A percentile compares a stretch with the other conserved stretches of the same genome.
These are phyloP conservation scores for Forficula auricularia DNA, from an alignment of 1,140 invertebrate genomes.

Conservation along the genomic window DNA sequence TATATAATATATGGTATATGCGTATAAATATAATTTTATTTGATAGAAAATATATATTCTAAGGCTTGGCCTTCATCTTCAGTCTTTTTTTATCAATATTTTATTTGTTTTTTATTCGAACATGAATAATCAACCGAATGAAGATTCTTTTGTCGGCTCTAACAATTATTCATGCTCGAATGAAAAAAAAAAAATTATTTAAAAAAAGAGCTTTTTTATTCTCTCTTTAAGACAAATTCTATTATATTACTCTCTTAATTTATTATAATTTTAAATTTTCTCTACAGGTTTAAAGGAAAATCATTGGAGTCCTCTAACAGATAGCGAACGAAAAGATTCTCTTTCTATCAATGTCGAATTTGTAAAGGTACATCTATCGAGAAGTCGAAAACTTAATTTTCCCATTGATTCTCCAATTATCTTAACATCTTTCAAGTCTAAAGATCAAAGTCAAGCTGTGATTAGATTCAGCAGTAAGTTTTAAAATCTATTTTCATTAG, in stretches of 20 bases:
- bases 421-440: conserved; percentile 22
- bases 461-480: conserved; percentile 81
- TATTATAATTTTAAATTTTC: no score
- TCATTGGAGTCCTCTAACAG: conserved; percentile 69
- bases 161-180: background rate
- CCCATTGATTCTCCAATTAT: conserved; percentile 39
- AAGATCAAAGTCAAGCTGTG: conserved; percentile 50
- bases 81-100: no score
- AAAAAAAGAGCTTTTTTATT: no score
- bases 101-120: no score
- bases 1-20: no score
- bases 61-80: no score
- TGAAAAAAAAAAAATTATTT: background rate
- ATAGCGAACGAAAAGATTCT: conserved; percentile 84
- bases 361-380: conserved; percentile 84
- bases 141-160: background rate
- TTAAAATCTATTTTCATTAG: conserved; percentile 7
- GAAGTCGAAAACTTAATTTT: conserved; percentile 69
- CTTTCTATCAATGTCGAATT: conserved; percentile 92
- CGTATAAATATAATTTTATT: no score
- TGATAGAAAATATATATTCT: no score
- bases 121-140: no score
- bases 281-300: conserved; percentile 45
- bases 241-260: no score
- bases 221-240: no score